Evolutionary conservation across 2,888 invertebrate genomes (phyloP).

Genomic region (Lamproptera curius): DNA sequence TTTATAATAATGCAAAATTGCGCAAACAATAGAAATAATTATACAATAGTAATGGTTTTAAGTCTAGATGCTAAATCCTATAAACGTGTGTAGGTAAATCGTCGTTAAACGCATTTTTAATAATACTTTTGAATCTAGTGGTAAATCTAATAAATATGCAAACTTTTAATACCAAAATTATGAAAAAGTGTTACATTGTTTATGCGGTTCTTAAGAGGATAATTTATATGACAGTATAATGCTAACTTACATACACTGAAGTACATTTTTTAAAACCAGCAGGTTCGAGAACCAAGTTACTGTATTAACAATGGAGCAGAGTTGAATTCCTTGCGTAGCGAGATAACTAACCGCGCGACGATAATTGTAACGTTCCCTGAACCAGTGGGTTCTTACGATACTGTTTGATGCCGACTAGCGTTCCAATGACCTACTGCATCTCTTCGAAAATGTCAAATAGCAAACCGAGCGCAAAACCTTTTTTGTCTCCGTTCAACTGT

Average conservation of each 20-base stretch:
- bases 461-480: too few relatives aligned
- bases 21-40: too few relatives aligned
- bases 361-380: constrained; percentile 17
- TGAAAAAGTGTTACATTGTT: too few relatives aligned
- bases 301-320: constrained; percentile 2
- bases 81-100: too few relatives aligned
- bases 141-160: too few relatives aligned
- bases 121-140: too few relatives aligned
- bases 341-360: constrained; percentile 11
- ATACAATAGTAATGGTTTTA: too few relatives aligned
- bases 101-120: too few relatives aligned
- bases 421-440: constrained; percentile 12
- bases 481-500: too few relatives aligned
- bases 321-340: constrained; percentile 6
- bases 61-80: too few relatives aligned
- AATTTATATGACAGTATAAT: not conserved
- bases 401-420: constrained; percentile 3
- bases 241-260: not conserved
- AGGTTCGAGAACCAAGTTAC: not conserved
- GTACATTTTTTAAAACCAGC: not conserved
- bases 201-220: not conserved
- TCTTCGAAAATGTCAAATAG: constrained; percentile 9
- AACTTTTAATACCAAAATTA: too few relatives aligned
- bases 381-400: constrained; percentile 12
- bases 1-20: too few relatives aligned